Evolutionary conservation across 1,140 invertebrate genomes (phyloP).

Genomic region (Brachionus calyciflorus): DNA sequence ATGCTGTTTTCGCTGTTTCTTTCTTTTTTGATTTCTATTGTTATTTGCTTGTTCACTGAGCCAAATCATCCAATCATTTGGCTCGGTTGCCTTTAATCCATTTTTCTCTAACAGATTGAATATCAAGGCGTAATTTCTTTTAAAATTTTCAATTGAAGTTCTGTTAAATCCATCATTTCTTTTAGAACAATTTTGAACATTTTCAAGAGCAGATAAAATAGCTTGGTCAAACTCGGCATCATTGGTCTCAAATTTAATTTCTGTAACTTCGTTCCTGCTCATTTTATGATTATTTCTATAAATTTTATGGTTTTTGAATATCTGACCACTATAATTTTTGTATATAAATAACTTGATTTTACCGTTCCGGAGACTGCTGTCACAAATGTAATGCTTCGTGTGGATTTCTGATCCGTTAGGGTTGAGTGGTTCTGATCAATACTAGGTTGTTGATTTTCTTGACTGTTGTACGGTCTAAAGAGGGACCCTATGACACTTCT

Average conservation of each 20-base stretch:
- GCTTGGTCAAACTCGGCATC: conserved; percentile 15
- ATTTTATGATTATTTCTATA: too few relatives aligned
- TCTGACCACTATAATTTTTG: too few relatives aligned
- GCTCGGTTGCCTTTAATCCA: background rate
- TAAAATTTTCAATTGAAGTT: background rate
- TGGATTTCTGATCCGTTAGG: too few relatives aligned
- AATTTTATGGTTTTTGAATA: too few relatives aligned
- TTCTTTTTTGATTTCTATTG: background rate
- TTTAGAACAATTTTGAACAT: background rate
- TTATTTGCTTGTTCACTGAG: background rate
- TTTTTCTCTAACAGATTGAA: background rate
- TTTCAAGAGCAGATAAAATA: conserved; percentile 1
- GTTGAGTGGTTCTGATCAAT: too few relatives aligned
- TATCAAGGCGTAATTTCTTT: background rate
- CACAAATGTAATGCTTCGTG: conserved; percentile 15
- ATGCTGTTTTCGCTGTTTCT: background rate
- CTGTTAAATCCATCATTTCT: background rate
- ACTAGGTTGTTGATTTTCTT: too few relatives aligned
- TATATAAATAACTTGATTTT: too few relatives aligned
- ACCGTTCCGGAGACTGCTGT: conserved; percentile 13
- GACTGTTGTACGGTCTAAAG: too few relatives aligned
- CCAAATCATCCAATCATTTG: background rate
- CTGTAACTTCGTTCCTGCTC: background rate
- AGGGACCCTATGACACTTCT: too few relatives aligned
- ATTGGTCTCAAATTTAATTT: background rate